phyloP scores from a whole-genome alignment of 2,113 vertebrate genomes.

The Tamias sibiricus region DNA sequence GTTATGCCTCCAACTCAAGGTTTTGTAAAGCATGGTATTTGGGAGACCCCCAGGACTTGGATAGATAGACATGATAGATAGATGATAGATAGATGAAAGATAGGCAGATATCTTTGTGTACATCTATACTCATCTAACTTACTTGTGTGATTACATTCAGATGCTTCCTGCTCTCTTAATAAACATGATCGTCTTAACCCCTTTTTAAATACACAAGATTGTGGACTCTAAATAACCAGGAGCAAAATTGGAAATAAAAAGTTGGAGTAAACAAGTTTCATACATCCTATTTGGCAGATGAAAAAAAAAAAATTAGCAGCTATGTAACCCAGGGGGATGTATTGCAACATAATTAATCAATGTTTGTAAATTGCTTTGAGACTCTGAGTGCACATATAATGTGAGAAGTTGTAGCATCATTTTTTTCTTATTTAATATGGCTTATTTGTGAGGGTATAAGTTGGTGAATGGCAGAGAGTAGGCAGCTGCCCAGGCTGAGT shows the following conservation, averaged over 20 bases:
- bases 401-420: conserved; percentile 6
- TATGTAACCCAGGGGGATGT: background rate
- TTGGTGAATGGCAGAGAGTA: background rate
- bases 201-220: conserved; percentile 17
- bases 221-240: background rate
- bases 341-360: conserved; percentile 66
- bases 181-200: conserved; percentile 21
- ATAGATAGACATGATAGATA: background rate
- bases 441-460: background rate
- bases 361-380: conserved; percentile 65
- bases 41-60: background rate
- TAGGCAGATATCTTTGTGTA: background rate
- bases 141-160: background rate
- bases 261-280: conserved; percentile 54
- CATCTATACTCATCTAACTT: background rate
- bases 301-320: conserved; percentile 38
- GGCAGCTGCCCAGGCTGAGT: background rate
- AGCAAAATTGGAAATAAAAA: conserved; percentile 17
- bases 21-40: background rate
- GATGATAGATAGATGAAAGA: no score
- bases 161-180: background rate
- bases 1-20: background rate
- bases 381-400: background rate
- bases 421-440: background rate
- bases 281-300: conserved; percentile 47